Evolutionary conservation across 2,888 invertebrate species (phyloP), one percentile per base, ranked within the genome.

Genomic region (Abscondita cerata): DNA sequence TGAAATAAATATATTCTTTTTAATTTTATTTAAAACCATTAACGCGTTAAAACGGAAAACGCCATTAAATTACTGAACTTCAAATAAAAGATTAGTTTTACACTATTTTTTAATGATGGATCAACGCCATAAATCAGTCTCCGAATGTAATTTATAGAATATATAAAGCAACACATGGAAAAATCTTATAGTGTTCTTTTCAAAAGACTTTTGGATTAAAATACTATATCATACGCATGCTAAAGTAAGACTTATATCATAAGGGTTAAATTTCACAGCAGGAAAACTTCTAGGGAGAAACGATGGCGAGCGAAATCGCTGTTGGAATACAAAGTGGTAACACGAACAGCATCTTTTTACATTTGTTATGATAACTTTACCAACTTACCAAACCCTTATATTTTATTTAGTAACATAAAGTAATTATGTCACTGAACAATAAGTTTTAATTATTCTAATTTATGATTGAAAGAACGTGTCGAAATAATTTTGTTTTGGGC

Each of bases 261-360:
- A 73, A 69, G 73, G 75, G 75, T 73, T 74, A 74, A 78, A 79
- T 78, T 78, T 78, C 72, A 75, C 76, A 75, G 76, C 75, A 74
- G 76, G 78, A 77, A 76, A 78, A 77, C 76, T 78, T 77, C 76
- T 75, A 74, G 75, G 73, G 75, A 75, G 76, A 75, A 78, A 79
- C 79, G 79, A 80, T 75, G 78, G 78, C 79, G 76, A 76, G 77
- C 76, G 74, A 75, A 78, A 76, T 76, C 78, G 79, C 73, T 74
- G 71, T 69, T 74, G 69, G 80, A 79, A 80, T 80, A 79, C 76
- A 76, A 80, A 80, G 74, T 74, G 67, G 67, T 61, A 34, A 56
- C 60, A 62, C 52, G 52, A 57, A 65, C 52, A 63, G 48, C 56
- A 48, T 55, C 52, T 59, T 59, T 59, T 52, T 33, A 46, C 44